Conservation (phyloP, 37 sponge, comb jelly and placozoan species). For the Halichondria panicea region DNA sequence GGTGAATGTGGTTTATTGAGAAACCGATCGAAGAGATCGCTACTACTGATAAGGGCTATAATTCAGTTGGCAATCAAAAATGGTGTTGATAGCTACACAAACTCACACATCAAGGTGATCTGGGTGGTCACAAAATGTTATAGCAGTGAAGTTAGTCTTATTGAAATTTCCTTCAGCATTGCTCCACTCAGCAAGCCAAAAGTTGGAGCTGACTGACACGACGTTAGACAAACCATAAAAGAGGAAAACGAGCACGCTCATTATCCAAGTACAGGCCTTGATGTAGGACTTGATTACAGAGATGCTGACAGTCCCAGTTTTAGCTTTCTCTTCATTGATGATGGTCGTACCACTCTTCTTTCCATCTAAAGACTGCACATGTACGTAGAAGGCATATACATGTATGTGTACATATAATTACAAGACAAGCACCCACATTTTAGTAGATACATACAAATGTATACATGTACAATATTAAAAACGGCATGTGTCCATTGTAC, state of each 20-base stretch:
- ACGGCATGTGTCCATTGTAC: too few relatives aligned
- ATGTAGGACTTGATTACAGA: conserved; percentile 59
- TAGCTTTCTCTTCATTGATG: conserved; percentile 75
- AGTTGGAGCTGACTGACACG: conserved; percentile 45
- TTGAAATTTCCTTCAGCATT: conserved; percentile 12
- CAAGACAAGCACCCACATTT: too few relatives aligned
- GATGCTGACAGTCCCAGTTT: conserved; percentile 70
- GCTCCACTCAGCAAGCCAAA: conserved; percentile 96
- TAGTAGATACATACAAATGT: too few relatives aligned
- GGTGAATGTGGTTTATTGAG: too few relatives aligned
- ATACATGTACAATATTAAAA: too few relatives aligned
- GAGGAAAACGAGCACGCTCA: conserved; percentile 42
- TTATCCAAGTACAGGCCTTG: conserved; percentile 22
- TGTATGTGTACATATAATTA: too few relatives aligned
- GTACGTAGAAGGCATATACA: too few relatives aligned
- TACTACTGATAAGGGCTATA: background rate
- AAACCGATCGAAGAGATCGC: background rate
- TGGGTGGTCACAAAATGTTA: background rate
- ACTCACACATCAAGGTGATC: background rate
- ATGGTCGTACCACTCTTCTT: too few relatives aligned
- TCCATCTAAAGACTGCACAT: too few relatives aligned
- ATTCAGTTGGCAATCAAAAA: too few relatives aligned
- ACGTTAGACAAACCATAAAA: conserved; percentile 33
- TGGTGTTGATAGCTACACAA: background rate
- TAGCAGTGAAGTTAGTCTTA: conserved; percentile 1